Evolutionary conservation across 2,888 invertebrate genomes (phyloP), one percentile per base, ranked within the genome.

Genomic region (Troides aeacus): DNA sequence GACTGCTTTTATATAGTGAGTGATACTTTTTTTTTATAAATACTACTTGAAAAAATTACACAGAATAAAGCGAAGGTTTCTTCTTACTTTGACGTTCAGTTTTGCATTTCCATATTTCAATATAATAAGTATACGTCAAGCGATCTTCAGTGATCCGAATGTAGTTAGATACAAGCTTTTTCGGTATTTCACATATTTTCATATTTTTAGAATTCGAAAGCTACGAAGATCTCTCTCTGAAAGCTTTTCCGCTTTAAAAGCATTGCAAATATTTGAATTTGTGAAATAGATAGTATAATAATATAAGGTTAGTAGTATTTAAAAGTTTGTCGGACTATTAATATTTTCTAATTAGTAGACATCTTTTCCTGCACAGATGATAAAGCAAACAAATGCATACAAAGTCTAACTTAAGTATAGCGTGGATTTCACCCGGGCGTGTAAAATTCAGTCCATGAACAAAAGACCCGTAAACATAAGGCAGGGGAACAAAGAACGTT

Each of bases 401-500:
- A 46, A 46, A 46, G 15, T 46, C 15, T 53, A n/a, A 53, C n/a
- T 53, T 5, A 53, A n/a, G 46, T 66, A 66, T n/a, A 17, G 53
- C 21, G 30, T 10, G 58, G 57, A 57, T 60, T 67, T 66, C 63
- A 64, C 56, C 30, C 18, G 18, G 39, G 39, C 30, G 56, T 60
- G 66, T 56, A 66, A 66, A 57, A 30, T 61, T 63, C 30, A 61
- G 42, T 42, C 42, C 57, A 62, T 39, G 53, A 73, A 73, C 66
- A 71, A 71, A 72, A 71, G 70, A 71, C 60, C 69, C 59, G 59
- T 69, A 70, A 74, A 71, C 64, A 66, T 50, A 21, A 53, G 71
- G 67, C 71, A 72, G 64, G 66, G 18, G 21, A 67, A 67, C 73
- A 74, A 73, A 72, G 73, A 71, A 71, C 53, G 57, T 15, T 58